phyloP scores from a whole-genome alignment of 2,888 invertebrate species.

The Mimumesa dahlbomi region DNA sequence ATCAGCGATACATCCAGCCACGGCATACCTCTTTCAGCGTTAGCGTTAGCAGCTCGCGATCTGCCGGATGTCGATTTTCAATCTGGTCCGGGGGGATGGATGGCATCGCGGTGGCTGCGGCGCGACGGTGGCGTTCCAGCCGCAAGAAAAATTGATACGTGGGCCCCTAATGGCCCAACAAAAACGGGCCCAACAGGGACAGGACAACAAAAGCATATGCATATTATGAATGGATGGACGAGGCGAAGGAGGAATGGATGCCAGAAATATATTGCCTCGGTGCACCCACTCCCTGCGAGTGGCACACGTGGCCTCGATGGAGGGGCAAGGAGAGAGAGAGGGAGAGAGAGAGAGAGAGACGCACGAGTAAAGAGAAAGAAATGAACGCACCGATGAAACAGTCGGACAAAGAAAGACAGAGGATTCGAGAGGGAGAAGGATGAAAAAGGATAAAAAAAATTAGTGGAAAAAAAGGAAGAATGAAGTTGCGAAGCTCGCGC shows the following conservation, averaged over 20 bases:
- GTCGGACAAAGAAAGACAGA: conserved; percentile 26
- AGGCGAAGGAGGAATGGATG: conserved; percentile 74
- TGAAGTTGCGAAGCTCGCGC: conserved; percentile 53
- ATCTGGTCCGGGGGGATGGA: conserved; percentile 13
- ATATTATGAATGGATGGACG: conserved; percentile 77
- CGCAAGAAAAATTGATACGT: conserved; percentile 78
- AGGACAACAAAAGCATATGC: conserved; percentile 76
- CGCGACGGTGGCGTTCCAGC: conserved; percentile 52
- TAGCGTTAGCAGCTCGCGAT: background rate
- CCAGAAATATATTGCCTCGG: conserved; percentile 75
- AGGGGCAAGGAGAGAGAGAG: background rate
- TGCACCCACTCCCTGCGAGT: conserved; percentile 73
- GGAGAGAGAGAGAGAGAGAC: conserved; percentile 5
- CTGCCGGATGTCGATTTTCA: conserved; percentile 32
- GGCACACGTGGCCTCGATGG: conserved; percentile 65
- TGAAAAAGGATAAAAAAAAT: conserved; percentile 18
- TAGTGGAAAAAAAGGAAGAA: conserved; percentile 37
- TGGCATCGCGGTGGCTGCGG: conserved; percentile 11
- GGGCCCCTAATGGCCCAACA: conserved; percentile 75
- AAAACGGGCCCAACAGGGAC: conserved; percentile 75
- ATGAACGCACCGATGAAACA: no score
- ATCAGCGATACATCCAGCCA: background rate
- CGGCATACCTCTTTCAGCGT: background rate
- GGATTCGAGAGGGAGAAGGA: conserved; percentile 22
- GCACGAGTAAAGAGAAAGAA: background rate